phyloP scores from a whole-genome alignment of 1,140 invertebrate species.

The Pissodes strobi region DNA sequence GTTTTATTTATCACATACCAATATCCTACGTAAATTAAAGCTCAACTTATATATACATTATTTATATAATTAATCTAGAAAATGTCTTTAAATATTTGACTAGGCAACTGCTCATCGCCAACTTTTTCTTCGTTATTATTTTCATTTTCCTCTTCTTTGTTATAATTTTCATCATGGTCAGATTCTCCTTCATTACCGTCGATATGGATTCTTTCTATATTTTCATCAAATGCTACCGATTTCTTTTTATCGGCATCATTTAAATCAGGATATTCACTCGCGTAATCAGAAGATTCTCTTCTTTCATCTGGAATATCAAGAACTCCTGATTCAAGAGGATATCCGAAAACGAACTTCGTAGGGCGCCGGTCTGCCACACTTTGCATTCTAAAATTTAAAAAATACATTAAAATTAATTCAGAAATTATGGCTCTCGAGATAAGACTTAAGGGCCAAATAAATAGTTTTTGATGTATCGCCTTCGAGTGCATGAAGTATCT shows the following conservation, averaged over 20 bases:
- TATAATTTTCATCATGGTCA: constrained; percentile 32
- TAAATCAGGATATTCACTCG: neutral
- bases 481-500: no score
- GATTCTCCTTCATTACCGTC: constrained; percentile 43
- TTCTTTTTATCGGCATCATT: constrained; percentile 39
- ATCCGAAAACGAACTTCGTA: constrained; percentile 29
- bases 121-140: neutral
- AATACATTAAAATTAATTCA: no score
- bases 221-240: constrained; percentile 49
- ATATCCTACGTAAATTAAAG: no score
- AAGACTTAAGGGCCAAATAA: no score
- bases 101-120: constrained; percentile 2
- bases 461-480: neutral
- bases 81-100: constrained; percentile 23
- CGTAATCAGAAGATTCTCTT: constrained; percentile 14
- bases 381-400: neutral
- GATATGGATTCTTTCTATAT: constrained; percentile 49
- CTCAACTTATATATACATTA: no score
- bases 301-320: neutral
- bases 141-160: neutral
- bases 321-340: constrained; percentile 24
- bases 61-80: no score
- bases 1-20: no score
- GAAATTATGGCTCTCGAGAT: no score
- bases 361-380: constrained; percentile 33